Evolutionary conservation across 2,888 invertebrate genomes (phyloP), one percentile per base, ranked within the genome.

Genomic region (Fragum whitleyi): DNA sequence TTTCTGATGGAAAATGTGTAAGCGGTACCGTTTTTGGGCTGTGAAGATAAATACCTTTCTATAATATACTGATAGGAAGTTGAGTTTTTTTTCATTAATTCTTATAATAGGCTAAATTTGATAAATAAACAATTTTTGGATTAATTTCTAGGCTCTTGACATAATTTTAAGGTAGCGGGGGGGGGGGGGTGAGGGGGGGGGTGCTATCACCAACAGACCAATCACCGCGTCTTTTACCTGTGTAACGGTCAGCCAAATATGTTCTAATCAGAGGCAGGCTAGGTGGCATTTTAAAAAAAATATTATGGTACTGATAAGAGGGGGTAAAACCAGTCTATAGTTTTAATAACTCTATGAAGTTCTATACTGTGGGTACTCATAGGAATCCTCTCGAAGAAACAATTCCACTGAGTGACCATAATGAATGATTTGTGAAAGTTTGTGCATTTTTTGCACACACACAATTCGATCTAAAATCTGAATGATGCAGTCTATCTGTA

Each of bases 181-280:
- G 47, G 47, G 47, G 47, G 47, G 47, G 47, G 47, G 47, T 3
- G 47, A 16, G 47, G 47, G 47, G 47, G 47, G 47, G 47, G 7
- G 47, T 5, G 47, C 47, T 47, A 47, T 47, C 14, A n/a, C 47
- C 47, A 14, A 47, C 47, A 1, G 11, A 21, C 57, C 21, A 26
- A 57, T 57, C 57, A 57, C 57, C 26, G 57, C 57, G 26, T 57
- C 57, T 57, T 57, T 57, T 3, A 57, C 57, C 57, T 57, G 57
- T 57, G 57, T 36, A 6, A 6, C 32, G 9, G 32, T 3, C 32
- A 36, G n/a, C n/a, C n/a, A n/a, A n/a, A n/a, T n/a, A n/a, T n/a
- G n/a, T n/a, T n/a, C n/a, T n/a, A n/a, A n/a, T n/a, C n/a, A n/a
- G n/a, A n/a, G n/a, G n/a, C n/a, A n/a, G n/a, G n/a, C n/a, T n/a